phyloP scores from a whole-genome alignment of 2,113 vertebrate genomes.

The Bucco capensis region DNA sequence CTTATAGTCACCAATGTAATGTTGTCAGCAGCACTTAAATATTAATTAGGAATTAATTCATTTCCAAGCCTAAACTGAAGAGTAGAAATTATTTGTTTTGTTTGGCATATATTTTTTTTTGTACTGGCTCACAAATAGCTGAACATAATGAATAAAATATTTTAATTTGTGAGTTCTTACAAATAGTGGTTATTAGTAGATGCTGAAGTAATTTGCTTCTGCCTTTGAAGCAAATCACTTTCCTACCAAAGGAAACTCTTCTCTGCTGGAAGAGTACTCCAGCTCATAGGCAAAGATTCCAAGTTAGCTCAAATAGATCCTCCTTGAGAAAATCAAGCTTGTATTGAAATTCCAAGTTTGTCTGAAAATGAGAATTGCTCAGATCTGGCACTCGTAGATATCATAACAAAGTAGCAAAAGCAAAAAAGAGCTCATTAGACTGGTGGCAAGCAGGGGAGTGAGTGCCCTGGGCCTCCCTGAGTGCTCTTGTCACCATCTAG shows the following conservation, averaged over 20 bases:
- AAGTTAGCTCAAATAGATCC: not conserved
- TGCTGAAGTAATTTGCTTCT: not conserved
- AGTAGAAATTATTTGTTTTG: not conserved
- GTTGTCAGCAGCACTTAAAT: not conserved
- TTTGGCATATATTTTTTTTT: not conserved
- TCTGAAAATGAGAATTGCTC: not conserved
- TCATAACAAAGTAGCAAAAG: not conserved
- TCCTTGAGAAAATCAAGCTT: not conserved
- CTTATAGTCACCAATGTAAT: not conserved
- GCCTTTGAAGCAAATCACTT: not conserved
- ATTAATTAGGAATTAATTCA: not conserved
- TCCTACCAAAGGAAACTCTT: not conserved
- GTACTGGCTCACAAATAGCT: not conserved
- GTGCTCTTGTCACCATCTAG: not conserved
- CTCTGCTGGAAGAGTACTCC: not conserved
- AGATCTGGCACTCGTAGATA: not conserved
- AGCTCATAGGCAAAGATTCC: fast-evolving
- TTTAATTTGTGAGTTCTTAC: not conserved
- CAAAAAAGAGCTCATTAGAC: not conserved
- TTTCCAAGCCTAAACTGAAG: not conserved
- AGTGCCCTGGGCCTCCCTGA: not conserved
- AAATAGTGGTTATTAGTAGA: not conserved
- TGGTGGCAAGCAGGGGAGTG: not conserved
- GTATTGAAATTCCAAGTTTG: not conserved
- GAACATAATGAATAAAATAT: not conserved